Conservation (phyloP, 2,797 vertebrate genomes). For the Nannoperca obscura region DNA sequence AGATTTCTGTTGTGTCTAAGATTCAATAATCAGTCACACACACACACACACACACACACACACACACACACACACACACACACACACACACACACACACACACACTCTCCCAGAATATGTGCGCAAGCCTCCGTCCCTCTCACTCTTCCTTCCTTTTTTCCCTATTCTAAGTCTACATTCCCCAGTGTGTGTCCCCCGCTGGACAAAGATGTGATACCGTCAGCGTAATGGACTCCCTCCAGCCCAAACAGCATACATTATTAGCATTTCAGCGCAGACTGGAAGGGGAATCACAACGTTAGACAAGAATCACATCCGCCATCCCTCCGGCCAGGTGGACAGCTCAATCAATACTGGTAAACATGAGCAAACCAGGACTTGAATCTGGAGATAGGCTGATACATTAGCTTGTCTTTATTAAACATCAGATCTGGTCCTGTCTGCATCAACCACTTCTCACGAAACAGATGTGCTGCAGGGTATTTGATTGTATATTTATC, state of each 20-base stretch:
- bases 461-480: conserved; percentile 30
- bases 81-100: conserved; percentile 24
- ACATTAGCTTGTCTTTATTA: conserved; percentile 9
- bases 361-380: conserved; percentile 37
- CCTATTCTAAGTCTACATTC: conserved; percentile 45
- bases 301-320: conserved; percentile 57
- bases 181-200: conserved; percentile 39
- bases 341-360: conserved; percentile 50
- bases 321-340: conserved; percentile 56
- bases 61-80: conserved; percentile 26
- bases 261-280: conserved; percentile 63
- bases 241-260: conserved; percentile 63
- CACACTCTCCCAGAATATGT: conserved; percentile 43
- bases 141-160: conserved; percentile 45
- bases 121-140: conserved; percentile 32
- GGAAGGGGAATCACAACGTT: conserved; percentile 52
- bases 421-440: neutral
- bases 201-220: conserved; percentile 67
- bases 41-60: conserved; percentile 23
- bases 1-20: conserved; percentile 82
- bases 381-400: conserved; percentile 15
- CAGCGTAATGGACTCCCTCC: conserved; percentile 66
- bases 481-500: conserved; percentile 48
- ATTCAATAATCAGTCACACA: conserved; percentile 42
- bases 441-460: neutral